These are phyloP conservation scores for Rallus crepitans DNA, from an alignment of 2,797 vertebrate species.

Conservation along the genomic window DNA sequence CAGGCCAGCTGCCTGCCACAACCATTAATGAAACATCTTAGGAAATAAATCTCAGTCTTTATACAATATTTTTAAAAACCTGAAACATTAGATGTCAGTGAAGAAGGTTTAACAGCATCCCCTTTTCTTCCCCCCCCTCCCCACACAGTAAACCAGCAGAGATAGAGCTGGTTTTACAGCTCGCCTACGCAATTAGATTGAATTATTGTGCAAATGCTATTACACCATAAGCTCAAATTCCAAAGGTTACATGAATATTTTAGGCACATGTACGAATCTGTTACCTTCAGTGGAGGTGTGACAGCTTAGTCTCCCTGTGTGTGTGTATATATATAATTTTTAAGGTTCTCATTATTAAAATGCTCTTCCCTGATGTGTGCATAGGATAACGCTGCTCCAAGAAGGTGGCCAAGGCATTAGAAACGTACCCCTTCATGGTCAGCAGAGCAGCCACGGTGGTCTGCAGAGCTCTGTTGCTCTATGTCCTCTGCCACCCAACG, in stretches of 20 bases:
- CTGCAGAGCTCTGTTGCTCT: neutral
- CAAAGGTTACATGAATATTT: constrained; percentile 68
- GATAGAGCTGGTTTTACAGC: constrained; percentile 71
- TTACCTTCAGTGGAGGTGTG: constrained; percentile 56
- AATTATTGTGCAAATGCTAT: constrained; percentile 75
- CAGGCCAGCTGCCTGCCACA: constrained; percentile 84
- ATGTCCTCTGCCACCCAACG: neutral
- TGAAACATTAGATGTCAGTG: constrained; percentile 85
- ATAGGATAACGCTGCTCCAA: neutral
- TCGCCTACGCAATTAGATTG: constrained; percentile 77
- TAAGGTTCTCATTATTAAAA: constrained; percentile 35
- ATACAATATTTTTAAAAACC: constrained; percentile 83
- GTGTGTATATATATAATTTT: neutral
- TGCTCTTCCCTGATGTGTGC: neutral
- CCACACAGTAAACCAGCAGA: constrained; percentile 70
- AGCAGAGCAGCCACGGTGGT: neutral
- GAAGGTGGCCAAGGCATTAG: neutral
- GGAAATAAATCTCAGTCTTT: constrained; percentile 88
- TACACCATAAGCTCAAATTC: constrained; percentile 68
- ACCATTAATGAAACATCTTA: constrained; percentile 89
- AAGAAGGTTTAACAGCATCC: constrained; percentile 75
- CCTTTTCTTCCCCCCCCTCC: constrained; percentile 13
- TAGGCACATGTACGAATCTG: constrained; percentile 67
- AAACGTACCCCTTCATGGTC: neutral
- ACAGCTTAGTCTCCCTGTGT: constrained; percentile 22